A percentile compares a stretch with the other conserved stretches of the same genome.
Evolutionary conservation across 2,797 vertebrate species (phyloP).

Genomic region (Chromis chromis): DNA sequence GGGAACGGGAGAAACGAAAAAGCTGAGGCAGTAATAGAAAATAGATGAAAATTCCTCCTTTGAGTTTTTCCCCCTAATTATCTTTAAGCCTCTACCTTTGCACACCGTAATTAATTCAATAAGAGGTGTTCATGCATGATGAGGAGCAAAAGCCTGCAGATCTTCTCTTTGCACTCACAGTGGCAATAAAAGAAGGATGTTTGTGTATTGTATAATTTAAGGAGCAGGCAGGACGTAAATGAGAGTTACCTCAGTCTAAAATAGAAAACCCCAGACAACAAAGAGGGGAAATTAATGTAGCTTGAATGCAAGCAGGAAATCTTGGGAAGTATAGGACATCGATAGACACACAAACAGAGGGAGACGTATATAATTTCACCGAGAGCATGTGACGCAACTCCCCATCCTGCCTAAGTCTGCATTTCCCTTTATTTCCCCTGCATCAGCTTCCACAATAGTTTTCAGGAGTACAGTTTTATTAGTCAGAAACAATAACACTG

Average conservation of each 20-base stretch:
- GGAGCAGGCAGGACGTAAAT: slow-evolving; percentile 2
- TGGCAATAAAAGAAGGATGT: slow-evolving; percentile 20
- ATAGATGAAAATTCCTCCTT: slow-evolving; percentile 8
- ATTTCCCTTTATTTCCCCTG: slow-evolving; percentile 16
- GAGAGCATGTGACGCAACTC: neutral
- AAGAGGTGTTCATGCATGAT: slow-evolving; percentile 46
- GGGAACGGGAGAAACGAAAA: neutral
- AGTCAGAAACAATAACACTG: neutral
- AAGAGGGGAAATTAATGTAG: slow-evolving; percentile 28
- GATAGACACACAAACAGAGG: slow-evolving; percentile 6
- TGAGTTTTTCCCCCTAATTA: slow-evolving; percentile 8
- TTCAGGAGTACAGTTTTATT: slow-evolving; percentile 5
- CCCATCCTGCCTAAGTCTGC: neutral
- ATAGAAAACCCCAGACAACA: slow-evolving; percentile 34
- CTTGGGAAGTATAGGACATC: slow-evolving; percentile 44
- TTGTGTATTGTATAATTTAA: slow-evolving; percentile 31
- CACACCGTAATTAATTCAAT: slow-evolving; percentile 52
- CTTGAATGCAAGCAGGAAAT: slow-evolving; percentile 35
- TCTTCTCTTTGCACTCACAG: slow-evolving; percentile 29
- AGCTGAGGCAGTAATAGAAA: neutral
- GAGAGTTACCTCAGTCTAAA: slow-evolving; percentile 26
- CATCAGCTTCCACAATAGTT: neutral
- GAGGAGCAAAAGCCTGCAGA: slow-evolving; percentile 27
- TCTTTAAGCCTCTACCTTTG: slow-evolving; percentile 21
- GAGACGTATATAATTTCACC: slow-evolving; percentile 16